Conservation (phyloP, 2,113 vertebrate species). For the Leptocoma aspasia region DNA sequence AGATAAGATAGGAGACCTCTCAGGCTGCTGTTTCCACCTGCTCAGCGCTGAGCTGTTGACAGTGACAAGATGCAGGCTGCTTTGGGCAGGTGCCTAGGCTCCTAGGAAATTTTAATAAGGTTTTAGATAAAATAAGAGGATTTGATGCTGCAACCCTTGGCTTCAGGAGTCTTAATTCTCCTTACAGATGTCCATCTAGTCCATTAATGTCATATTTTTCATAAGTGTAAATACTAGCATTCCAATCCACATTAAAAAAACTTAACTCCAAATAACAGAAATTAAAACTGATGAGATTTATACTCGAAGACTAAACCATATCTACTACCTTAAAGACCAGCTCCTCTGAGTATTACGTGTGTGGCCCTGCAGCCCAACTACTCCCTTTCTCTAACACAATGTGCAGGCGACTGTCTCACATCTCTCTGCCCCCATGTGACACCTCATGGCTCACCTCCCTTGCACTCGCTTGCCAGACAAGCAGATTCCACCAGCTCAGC, state of each 20-base stretch:
- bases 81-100: not conserved
- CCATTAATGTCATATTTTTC: not conserved
- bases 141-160: conserved; percentile 1
- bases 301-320: not conserved
- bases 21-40: not conserved
- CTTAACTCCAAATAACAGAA: not conserved
- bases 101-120: not conserved
- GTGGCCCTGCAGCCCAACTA: not conserved
- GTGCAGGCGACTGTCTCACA: fast-evolving
- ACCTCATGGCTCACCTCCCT: not conserved
- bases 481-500: conserved; percentile 40
- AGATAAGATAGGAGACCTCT: not conserved
- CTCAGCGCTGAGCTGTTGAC: not conserved
- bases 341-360: not conserved
- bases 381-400: not conserved
- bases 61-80: not conserved
- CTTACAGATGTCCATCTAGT: not conserved
- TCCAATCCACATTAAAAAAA: not conserved
- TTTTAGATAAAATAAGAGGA: conserved; percentile 16
- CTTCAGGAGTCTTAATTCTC: not conserved
- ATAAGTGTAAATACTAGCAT: not conserved
- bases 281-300: not conserved
- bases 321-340: not conserved
- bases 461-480: not conserved
- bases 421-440: not conserved